Conservation (phyloP, 2,888 invertebrate genomes). For the Vandiemenella viatica region DNA sequence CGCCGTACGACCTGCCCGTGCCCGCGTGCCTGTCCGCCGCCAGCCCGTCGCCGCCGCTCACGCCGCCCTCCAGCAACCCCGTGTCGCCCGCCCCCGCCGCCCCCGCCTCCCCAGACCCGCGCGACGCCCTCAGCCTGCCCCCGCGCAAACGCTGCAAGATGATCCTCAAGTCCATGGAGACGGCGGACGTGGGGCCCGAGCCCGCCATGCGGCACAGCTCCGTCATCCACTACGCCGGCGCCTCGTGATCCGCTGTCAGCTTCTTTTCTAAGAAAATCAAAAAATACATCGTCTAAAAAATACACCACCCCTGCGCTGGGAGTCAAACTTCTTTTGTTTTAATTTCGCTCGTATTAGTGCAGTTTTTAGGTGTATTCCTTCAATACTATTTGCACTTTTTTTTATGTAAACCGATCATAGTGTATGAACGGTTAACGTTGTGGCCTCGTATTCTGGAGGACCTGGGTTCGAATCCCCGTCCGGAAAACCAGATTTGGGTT, state of each 20-base stretch:
- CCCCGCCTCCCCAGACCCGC: constrained; percentile 32
- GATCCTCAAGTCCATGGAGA: constrained; percentile 52
- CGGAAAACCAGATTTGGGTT: too few species aligned
- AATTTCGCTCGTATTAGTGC: too few species aligned
- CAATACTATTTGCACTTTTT: too few species aligned
- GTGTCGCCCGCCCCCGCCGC: constrained; percentile 35
- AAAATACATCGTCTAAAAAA: too few species aligned
- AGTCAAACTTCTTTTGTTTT: too few species aligned
- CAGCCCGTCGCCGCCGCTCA: constrained; percentile 22
- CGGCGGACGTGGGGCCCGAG: constrained; percentile 25
- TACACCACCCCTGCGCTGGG: too few species aligned
- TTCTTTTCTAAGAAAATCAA: too few species aligned
- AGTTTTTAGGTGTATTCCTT: too few species aligned
- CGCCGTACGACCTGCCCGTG: constrained; percentile 14
- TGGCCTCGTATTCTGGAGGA: too few species aligned
- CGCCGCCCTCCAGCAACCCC: constrained; percentile 44
- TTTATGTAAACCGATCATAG: too few species aligned
- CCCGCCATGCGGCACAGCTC: constrained; percentile 42
- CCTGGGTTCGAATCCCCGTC: too few species aligned
- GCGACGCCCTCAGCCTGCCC: constrained; percentile 51
- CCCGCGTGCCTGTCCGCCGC: constrained; percentile 12
- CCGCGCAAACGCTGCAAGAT: constrained; percentile 63
- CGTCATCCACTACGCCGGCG: constrained; percentile 74
- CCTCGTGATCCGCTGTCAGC: constrained; percentile 29
- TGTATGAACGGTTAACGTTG: too few species aligned